Evolutionary conservation across 2,113 vertebrate species (phyloP).

Genomic region (Campylomormyrus tamandua): DNA sequence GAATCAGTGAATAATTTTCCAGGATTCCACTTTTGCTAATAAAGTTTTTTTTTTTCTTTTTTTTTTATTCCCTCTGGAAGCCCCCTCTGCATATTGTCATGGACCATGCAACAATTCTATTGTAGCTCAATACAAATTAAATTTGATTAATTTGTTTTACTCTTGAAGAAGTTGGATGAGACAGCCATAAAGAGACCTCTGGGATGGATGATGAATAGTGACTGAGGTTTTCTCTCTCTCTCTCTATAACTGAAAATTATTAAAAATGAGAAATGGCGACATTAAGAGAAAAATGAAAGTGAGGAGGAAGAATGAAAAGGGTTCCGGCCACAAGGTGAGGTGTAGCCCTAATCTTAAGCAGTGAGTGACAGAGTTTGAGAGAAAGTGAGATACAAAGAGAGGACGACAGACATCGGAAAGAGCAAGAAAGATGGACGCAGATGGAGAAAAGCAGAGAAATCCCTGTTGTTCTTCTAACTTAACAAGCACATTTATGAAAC

Average conservation of each 20-base stretch:
- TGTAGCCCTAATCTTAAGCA: constrained; percentile 53
- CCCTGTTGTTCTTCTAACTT: background rate
- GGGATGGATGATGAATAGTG: background rate
- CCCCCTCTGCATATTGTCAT: background rate
- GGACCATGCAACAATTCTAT: background rate
- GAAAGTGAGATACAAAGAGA: constrained; percentile 32
- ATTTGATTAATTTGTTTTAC: background rate
- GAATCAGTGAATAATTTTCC: background rate
- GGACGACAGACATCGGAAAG: background rate
- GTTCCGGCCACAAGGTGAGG: constrained; percentile 46
- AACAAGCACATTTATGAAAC: background rate
- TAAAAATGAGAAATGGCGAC: constrained; percentile 55
- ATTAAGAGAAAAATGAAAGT: constrained; percentile 56
- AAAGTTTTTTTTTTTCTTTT: background rate
- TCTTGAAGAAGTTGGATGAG: background rate
- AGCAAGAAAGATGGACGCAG: no score
- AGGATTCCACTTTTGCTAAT: background rate
- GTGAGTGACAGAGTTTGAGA: constrained; percentile 49
- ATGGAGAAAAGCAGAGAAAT: background rate
- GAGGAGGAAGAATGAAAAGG: constrained; percentile 42
- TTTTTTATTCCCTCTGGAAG: background rate
- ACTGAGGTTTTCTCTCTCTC: constrained; percentile 19
- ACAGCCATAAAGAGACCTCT: background rate
- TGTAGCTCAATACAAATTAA: background rate
- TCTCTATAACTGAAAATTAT: constrained; percentile 38